These are phyloP conservation scores for Hozukius guyotensis DNA, from an alignment of 2,797 vertebrate species.

Conservation along the genomic window DNA sequence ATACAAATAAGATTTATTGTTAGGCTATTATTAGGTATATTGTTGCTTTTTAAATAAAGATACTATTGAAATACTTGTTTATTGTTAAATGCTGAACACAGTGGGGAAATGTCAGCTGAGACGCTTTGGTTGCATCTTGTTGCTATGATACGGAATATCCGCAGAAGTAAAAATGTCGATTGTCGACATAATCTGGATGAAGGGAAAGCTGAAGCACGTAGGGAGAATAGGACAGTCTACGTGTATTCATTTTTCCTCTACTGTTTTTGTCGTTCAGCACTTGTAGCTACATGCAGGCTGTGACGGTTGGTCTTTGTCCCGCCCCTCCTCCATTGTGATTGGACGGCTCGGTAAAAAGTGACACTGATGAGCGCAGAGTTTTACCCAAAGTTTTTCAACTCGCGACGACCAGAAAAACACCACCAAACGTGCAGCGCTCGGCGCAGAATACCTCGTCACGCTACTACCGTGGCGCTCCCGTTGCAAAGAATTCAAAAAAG, in stretches of 20 bases:
- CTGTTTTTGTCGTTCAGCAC: not conserved
- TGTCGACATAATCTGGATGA: not conserved
- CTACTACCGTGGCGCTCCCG: too few species aligned
- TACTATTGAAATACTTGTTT: too few species aligned
- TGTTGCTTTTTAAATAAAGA: too few species aligned
- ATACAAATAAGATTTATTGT: too few species aligned
- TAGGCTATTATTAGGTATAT: too few species aligned
- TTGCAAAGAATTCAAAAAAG: too few species aligned
- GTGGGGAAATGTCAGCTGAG: not conserved
- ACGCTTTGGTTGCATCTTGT: not conserved
- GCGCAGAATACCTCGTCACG: not conserved
- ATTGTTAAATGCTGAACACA: too few species aligned
- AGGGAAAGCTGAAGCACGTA: too few species aligned
- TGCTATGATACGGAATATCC: not conserved
- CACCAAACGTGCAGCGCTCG: not conserved
- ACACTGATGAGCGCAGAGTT: not conserved
- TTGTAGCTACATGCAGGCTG: not conserved
- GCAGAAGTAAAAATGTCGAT: not conserved
- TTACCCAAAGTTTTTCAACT: not conserved
- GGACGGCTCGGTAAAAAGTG: not conserved
- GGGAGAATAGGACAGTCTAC: not conserved
- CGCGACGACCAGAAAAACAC: not conserved
- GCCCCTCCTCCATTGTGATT: not conserved
- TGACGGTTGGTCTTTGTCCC: not conserved
- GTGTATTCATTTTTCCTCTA: not conserved